Base-by-base conservation (phyloP, 2,888 invertebrate genomes). In the Strigamia transsilvanica region DNA sequence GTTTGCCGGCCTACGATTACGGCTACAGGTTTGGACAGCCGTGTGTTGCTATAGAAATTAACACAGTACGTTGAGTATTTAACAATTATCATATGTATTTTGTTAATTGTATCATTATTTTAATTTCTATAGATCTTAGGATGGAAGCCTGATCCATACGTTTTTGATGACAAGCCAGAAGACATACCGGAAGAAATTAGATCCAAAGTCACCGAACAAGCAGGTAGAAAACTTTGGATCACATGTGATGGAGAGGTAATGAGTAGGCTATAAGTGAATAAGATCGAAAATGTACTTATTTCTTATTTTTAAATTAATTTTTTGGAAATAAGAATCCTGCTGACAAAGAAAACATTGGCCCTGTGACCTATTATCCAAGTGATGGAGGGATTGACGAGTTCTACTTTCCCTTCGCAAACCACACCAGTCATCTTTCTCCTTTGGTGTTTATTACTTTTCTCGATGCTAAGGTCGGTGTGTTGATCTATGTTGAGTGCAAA, bases 11-110 rank as follows among this genome's bases (percentile, higher is more conserved):
- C 42, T 92, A 93, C 85, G 91, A 93, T 86, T 99, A 94, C 89
- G 97, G 97, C 87, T 99, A 93, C 89, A 92, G 93, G 85, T 91
- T 91, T 85, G 94, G 94, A 83, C 93, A 89, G 82, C 99, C 99
- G 18, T 99, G 99, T 89, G 94, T 99, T 88, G 94, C 98, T 90
- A 92, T 99, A 85, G 99, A 99, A 89, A 90, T 99, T 86, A 99
- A 99, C 89, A 97, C 94, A 93, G 97, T 97, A 89, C 85, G 86
- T 38, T 13, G 13, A n/a, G n/a, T n/a, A n/a, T 51, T 13, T 51
- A 51, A 6, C 7, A 34, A 34, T 34, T 34, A 34, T 34, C n/a
- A n/a, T n/a, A n/a, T n/a, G n/a, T n/a, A n/a, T n/a, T n/a, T n/a
- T n/a, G n/a, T n/a, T n/a, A n/a, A n/a, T n/a, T n/a, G n/a, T n/a